Evolutionary conservation across 2,113 vertebrate species (phyloP).

Genomic region (Vimba vimba): DNA sequence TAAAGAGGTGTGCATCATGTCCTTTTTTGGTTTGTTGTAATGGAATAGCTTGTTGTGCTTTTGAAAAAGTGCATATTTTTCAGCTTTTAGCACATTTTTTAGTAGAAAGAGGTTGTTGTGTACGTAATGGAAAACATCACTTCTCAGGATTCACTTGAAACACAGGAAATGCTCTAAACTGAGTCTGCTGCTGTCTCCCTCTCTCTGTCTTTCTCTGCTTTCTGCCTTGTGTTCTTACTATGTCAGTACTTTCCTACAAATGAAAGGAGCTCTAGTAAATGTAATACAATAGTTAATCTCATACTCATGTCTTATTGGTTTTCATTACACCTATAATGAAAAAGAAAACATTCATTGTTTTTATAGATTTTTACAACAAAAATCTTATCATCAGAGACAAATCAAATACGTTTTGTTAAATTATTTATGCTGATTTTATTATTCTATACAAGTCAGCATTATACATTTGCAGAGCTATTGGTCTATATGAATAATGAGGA

Average conservation of each 20-base stretch:
- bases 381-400: too few relatives aligned
- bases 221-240: background rate
- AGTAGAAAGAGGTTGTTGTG: constrained; percentile 60
- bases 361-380: too few relatives aligned
- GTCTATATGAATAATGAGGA: too few relatives aligned
- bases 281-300: background rate
- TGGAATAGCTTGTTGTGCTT: background rate
- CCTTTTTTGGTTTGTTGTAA: background rate
- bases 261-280: background rate
- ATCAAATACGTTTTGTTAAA: too few relatives aligned
- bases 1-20: background rate
- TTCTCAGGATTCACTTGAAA: constrained; percentile 77
- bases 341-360: background rate
- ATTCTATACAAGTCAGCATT: too few relatives aligned
- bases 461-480: too few relatives aligned
- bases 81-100: background rate
- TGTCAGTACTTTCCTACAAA: background rate
- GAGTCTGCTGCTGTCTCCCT: constrained; percentile 63
- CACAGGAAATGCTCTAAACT: constrained; percentile 92
- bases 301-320: background rate
- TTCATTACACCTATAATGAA: background rate
- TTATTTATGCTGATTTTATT: too few relatives aligned
- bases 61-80: too few relatives aligned
- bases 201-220: background rate
- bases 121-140: constrained; percentile 90